Conservation (phyloP, 2,113 vertebrate species). For the Sylvilagus bachmani region DNA sequence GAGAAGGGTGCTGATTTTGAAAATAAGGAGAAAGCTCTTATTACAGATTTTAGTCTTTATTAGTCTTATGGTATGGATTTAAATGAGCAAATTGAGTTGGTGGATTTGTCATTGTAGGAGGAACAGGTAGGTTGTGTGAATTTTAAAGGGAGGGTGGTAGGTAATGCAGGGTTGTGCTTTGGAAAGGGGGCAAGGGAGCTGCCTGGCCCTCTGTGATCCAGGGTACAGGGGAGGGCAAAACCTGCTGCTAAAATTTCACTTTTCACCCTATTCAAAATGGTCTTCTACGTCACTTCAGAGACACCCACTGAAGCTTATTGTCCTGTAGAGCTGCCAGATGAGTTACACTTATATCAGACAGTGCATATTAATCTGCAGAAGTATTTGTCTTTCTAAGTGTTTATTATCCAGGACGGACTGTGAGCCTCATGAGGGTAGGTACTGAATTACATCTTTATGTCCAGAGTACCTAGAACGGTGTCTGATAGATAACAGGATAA, state of each 20-base stretch:
- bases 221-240: neutral
- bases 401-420: neutral
- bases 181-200: neutral
- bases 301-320: neutral
- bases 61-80: neutral
- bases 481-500: neutral
- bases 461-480: neutral
- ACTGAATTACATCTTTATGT: neutral
- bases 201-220: neutral
- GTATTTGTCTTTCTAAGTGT: neutral
- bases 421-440: neutral
- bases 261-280: neutral
- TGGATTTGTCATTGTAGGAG: neutral
- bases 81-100: neutral
- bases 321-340: neutral
- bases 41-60: constrained; percentile 5
- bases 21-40: neutral
- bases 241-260: neutral
- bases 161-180: neutral
- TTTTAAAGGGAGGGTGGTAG: neutral
- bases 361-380: neutral
- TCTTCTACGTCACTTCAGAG: neutral
- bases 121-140: neutral
- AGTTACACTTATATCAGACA: neutral
- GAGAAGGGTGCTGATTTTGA: neutral